phyloP scores from a whole-genome alignment of 2,113 vertebrate genomes.

The Tonatia bakeri region DNA sequence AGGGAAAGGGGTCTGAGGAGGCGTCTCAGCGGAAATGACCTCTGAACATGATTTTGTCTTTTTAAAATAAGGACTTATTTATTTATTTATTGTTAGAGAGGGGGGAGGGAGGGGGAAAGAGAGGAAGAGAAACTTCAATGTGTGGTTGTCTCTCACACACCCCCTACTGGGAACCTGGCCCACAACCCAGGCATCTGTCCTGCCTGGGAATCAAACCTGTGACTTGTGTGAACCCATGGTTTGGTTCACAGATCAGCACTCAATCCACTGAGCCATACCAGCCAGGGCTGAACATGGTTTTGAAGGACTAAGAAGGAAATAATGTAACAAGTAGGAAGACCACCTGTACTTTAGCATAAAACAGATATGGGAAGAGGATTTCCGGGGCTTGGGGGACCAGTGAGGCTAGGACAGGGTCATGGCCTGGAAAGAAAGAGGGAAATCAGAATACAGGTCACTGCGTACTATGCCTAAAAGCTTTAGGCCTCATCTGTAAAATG shows the following conservation, averaged over 20 bases:
- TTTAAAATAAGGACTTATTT: too few relatives aligned
- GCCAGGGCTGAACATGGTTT: background rate
- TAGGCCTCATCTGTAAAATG: background rate
- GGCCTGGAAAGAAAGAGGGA: background rate
- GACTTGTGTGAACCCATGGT: too few relatives aligned
- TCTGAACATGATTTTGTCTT: background rate
- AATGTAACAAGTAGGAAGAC: background rate
- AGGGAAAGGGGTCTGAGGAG: background rate
- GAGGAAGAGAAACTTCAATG: too few relatives aligned
- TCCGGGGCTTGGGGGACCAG: background rate
- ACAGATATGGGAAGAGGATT: background rate
- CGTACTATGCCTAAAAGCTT: background rate
- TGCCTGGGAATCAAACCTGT: too few relatives aligned
- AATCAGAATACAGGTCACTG: background rate
- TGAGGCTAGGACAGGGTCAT: fast-evolving
- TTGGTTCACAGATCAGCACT: too few relatives aligned
- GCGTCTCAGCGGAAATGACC: background rate
- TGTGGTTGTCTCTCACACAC: too few relatives aligned
- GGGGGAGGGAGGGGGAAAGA: too few relatives aligned
- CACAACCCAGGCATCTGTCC: too few relatives aligned
- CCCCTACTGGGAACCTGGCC: too few relatives aligned
- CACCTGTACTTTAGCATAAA: background rate
- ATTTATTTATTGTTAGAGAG: too few relatives aligned
- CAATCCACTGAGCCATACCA: too few relatives aligned
- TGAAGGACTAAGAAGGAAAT: background rate